Conservation (phyloP, 2,797 vertebrate genomes). For the Rhynchotus rufescens region DNA sequence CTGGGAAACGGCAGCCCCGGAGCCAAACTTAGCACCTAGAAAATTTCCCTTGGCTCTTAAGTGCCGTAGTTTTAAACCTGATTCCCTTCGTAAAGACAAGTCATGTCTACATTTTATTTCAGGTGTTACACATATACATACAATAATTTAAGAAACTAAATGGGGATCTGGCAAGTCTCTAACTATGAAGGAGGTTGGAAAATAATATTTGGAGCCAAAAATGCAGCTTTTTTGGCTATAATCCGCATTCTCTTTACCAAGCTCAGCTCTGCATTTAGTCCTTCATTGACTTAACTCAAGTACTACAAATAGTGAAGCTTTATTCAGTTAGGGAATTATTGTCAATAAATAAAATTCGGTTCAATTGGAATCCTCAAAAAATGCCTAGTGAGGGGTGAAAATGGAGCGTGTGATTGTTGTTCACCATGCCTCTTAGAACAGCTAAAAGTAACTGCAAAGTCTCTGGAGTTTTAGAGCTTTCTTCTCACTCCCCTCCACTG, state of each 20-base stretch:
- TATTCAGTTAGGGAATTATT: conserved; percentile 33
- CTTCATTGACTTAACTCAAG: conserved; percentile 16
- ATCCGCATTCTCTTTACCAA: conserved; percentile 5
- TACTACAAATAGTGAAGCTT: conserved; percentile 13
- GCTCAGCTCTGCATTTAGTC: conserved; percentile 32
- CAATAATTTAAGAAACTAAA: conserved; percentile 39
- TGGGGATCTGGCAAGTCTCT: conserved; percentile 17
- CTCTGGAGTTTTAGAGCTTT: conserved; percentile 39
- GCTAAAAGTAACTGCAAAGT: conserved; percentile 20
- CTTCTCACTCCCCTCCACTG: not conserved
- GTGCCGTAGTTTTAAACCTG: conserved; percentile 43
- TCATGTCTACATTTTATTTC: conserved; percentile 36
- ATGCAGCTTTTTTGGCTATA: conserved; percentile 28
- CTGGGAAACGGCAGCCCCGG: conserved; percentile 61
- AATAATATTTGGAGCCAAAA: conserved; percentile 49
- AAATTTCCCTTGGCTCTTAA: conserved; percentile 61
- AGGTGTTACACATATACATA: conserved; percentile 6
- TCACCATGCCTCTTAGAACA: not conserved
- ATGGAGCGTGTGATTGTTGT: not conserved
- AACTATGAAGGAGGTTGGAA: conserved; percentile 32
- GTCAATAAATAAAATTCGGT: conserved; percentile 16
- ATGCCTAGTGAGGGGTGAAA: conserved; percentile 16
- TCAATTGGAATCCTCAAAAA: not conserved
- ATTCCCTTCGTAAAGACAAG: conserved; percentile 41
- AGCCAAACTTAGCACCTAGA: conserved; percentile 70